Evolutionary conservation across 2,113 vertebrate species (phyloP).

Genomic region (Microtus ochrogaster): DNA sequence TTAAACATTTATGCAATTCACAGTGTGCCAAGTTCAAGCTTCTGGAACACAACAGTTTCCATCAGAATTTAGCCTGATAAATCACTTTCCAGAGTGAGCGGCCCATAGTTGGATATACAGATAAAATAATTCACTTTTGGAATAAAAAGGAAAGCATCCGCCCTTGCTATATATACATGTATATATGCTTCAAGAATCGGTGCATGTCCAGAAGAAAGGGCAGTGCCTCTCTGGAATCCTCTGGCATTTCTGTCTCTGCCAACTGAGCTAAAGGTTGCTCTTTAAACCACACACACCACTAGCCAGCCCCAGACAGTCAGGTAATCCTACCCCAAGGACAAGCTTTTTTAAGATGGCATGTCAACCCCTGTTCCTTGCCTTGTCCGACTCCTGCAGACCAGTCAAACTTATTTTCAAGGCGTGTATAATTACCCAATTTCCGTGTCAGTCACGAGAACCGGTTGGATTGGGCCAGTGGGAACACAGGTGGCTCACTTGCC

Average conservation of each 20-base stretch:
- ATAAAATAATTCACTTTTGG: not conserved
- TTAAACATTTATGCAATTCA: slow-evolving; percentile 52
- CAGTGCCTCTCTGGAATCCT: not conserved
- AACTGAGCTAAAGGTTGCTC: slow-evolving; percentile 62
- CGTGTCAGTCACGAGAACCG: slow-evolving; percentile 49
- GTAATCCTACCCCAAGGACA: slow-evolving; percentile 78
- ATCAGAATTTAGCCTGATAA: slow-evolving; percentile 33
- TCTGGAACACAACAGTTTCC: slow-evolving; percentile 2
- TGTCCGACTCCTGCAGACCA: slow-evolving; percentile 20
- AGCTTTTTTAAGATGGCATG: slow-evolving; percentile 67
- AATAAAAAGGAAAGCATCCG: slow-evolving; percentile 8
- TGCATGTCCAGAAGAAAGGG: not conserved
- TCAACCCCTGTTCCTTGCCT: slow-evolving; percentile 59
- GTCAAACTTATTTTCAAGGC: slow-evolving; percentile 48
- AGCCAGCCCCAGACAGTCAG: slow-evolving; percentile 56
- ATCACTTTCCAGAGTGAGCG: slow-evolving; percentile 14
- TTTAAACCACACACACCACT: slow-evolving; percentile 39
- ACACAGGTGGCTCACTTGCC: not conserved
- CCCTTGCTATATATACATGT: not conserved
- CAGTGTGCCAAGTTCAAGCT: slow-evolving; percentile 14
- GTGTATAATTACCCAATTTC: slow-evolving; percentile 52
- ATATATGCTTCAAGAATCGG: not conserved
- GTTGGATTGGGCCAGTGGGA: slow-evolving; percentile 52
- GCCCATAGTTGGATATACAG: not conserved
- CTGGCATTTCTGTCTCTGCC: slow-evolving; percentile 62